A percentile compares a stretch with the other conserved stretches of the same genome.
phyloP scores from a whole-genome alignment of 2,113 vertebrate species.

The Xiphophorus couchianus region DNA sequence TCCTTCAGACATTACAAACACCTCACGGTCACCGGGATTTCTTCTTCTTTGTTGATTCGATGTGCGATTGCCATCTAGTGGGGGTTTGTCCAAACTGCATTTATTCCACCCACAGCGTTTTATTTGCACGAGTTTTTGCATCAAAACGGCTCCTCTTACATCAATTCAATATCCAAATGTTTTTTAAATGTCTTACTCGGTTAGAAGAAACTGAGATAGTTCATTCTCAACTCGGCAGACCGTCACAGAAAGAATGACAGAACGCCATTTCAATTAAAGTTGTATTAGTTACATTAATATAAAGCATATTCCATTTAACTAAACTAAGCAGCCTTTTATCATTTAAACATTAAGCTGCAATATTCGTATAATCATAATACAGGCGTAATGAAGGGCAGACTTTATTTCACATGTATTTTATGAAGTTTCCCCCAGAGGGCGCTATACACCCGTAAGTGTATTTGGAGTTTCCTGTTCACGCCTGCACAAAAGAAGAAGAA shows the following conservation, averaged over 20 bases:
- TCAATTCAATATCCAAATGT: background rate
- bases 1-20: slow-evolving; percentile 18
- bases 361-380: too few species aligned
- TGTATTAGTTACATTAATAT: too few species aligned
- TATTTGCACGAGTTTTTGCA: background rate
- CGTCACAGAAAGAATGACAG: background rate
- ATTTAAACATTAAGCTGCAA: too few species aligned
- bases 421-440: slow-evolving; percentile 19
- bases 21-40: slow-evolving; percentile 58
- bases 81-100: background rate
- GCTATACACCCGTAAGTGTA: background rate
- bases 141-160: background rate
- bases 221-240: too few species aligned
- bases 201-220: too few species aligned
- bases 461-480: background rate
- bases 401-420: background rate
- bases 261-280: background rate
- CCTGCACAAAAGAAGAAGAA: slow-evolving; percentile 55
- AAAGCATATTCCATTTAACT: background rate
- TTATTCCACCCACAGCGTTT: background rate
- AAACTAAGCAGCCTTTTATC: background rate
- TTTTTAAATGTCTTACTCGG: background rate
- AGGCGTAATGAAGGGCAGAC: too few species aligned
- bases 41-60: background rate
- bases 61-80: slow-evolving; percentile 13